Evolutionary conservation across 2,797 vertebrate species (phyloP).

Genomic region (Scolopax bukidnonensis): DNA sequence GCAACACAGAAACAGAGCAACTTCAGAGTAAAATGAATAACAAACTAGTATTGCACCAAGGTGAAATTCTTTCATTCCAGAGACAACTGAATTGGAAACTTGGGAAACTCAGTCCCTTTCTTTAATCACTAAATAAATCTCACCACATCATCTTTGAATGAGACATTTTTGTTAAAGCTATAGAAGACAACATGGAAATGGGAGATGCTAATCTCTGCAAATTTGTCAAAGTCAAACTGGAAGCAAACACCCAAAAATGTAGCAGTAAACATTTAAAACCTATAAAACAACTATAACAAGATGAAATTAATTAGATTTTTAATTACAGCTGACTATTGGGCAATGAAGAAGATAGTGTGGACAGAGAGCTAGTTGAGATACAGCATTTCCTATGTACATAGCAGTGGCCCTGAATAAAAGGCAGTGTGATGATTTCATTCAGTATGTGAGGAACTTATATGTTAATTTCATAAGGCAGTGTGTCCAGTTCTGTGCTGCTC

Average conservation of each 20-base stretch:
- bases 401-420: background rate
- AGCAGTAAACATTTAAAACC: background rate
- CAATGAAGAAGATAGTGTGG: background rate
- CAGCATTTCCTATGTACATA: accelerated
- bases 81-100: background rate
- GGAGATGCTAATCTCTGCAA: background rate
- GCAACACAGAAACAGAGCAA: background rate
- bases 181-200: background rate
- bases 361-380: background rate
- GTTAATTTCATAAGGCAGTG: background rate
- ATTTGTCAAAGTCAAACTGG: background rate
- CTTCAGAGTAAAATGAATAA: background rate
- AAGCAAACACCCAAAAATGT: background rate
- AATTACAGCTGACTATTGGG: background rate
- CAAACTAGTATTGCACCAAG: background rate
- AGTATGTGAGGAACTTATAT: accelerated
- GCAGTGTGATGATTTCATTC: background rate
- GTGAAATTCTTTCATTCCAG: background rate
- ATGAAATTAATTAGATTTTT: background rate
- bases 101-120: background rate
- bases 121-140: background rate
- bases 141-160: background rate
- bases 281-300: background rate
- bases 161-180: background rate
- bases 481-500: background rate